These are phyloP conservation scores for Phrixothrix hirtus DNA, from an alignment of 2,888 invertebrate species.

Conservation along the genomic window DNA sequence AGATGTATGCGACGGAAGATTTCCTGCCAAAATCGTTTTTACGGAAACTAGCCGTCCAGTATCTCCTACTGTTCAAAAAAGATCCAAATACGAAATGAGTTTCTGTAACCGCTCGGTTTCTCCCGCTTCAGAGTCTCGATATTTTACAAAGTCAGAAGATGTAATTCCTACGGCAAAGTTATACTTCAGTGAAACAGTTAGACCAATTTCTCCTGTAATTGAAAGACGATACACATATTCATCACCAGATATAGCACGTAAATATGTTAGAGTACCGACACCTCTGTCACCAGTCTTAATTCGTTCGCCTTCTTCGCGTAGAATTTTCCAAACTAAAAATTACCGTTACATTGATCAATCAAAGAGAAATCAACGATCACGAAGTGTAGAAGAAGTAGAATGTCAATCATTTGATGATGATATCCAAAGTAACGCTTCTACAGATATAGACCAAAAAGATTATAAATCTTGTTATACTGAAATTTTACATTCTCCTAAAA, in stretches of 20 bases:
- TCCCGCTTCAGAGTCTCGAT: not conserved
- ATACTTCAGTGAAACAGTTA: not conserved
- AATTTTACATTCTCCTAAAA: slow-evolving; percentile 66
- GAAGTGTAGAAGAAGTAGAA: slow-evolving; percentile 69
- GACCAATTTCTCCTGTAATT: slow-evolving; percentile 24
- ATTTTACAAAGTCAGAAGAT: not conserved
- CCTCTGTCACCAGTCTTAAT: slow-evolving; percentile 62
- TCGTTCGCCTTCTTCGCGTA: slow-evolving; percentile 69
- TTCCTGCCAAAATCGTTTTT: slow-evolving; percentile 1
- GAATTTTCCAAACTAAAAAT: slow-evolving; percentile 61
- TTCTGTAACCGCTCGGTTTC: not conserved
- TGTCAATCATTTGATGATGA: slow-evolving; percentile 24
- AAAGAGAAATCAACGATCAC: slow-evolving; percentile 57
- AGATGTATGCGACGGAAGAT: too few relatives aligned
- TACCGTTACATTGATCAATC: slow-evolving; percentile 25
- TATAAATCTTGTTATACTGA: slow-evolving; percentile 71
- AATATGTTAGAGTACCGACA: slow-evolving; percentile 11
- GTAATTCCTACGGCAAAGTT: not conserved
- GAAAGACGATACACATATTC: slow-evolving; percentile 7
- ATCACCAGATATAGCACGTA: not conserved
- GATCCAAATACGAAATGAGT: not conserved
- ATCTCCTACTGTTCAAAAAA: slow-evolving; percentile 3
- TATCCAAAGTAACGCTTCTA: slow-evolving; percentile 55
- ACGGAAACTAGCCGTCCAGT: slow-evolving; percentile 5
- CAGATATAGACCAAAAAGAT: slow-evolving; percentile 62